Base-by-base conservation (phyloP, 2,888 invertebrate species). In the Pandemis corylana region DNA sequence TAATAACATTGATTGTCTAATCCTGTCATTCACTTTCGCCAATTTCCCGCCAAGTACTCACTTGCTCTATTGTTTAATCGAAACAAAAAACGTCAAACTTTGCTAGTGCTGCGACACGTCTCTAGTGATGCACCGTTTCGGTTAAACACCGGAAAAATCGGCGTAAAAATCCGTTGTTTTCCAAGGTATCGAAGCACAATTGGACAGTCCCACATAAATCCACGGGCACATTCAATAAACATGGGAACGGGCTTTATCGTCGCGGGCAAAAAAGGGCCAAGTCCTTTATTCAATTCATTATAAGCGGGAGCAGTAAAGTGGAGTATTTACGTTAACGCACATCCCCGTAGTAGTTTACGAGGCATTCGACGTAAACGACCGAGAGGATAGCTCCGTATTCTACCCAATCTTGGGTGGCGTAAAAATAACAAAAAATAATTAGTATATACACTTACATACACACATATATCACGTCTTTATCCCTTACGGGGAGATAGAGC, bases 211-310 rank as follows among this genome's bases (percentile, higher is more conserved):
- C 65, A 61, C 74, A 75, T 75, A 75, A 75, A 75, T 75, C 75
- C 51, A 63, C 5, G 69, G 49, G 65, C 70, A 65, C 75, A 71
- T 75, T 56, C 75, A 75, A 75, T 75, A 75, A 75, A 75, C 75
- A 75, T 73, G 65, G 71, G 53, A 62, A 36, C 59, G 41, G 36
- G 73, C 65, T 74, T 74, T 74, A 74, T 74, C 65, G 73, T 69
- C 65, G 68, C 53, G 62, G 70, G 70, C 66, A 71, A 75, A 75
- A 74, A 75, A 75, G 65, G 71, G 71, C 70, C 75, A 70, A 71
- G 71, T 75, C 75, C 75, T 75, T 75, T 75, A 75, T 75, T 75
- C 75, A 63, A 75, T 75, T 75, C 75, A 75, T 75, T 75, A 75
- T 75, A 75, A 75, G 75, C 67, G 66, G 75, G 69, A 59, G 70